Evolutionary conservation across 2,113 vertebrate species (phyloP), one percentile per base, ranked within the genome.

Genomic region (Lipotes vexillifer): DNA sequence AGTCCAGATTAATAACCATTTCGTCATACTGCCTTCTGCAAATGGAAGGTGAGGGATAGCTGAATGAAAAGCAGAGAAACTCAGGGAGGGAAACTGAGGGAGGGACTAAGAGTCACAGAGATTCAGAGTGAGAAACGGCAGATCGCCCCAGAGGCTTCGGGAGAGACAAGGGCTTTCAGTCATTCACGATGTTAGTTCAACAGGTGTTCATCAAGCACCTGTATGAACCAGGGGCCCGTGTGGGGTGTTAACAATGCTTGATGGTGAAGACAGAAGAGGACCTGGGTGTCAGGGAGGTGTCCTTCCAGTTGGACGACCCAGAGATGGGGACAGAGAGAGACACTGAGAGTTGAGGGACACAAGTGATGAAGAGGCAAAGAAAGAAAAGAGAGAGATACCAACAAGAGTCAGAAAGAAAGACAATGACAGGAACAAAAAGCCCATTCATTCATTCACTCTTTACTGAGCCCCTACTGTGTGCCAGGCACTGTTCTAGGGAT

Each of bases 101-200:
- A 25, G 44, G 29, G 21, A 15, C 33, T 33, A 10, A 57, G 8
- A 46, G 36, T 80, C 52, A 17, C 1, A 8, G 72, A 38, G 52
- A 52, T 12, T 74, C 46, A 31, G 65, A 33, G 31, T 14, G 25
- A 41, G 52, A 77, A 57, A 44, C 0, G 49, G 36, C 61, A 46
- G 55, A 7, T 0, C 25, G 61, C 41, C 46, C 41, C 71, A 46
- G 59, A 18, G 52, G 66, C 27, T 0, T 9, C 1, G 2, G 27
- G 27, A 57, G 17, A 72, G 75, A 61, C 1, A 8, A 44, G 18
- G 63, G 17, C 57, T 71, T 71, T 57, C 36, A 13, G 75, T 8
- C 63, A 17, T 27, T 86, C 27, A 1, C 23, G 0, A 0, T 2
- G 6, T 46, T 6, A 21, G 41, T 44, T 31, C 57, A 1, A 8